A percentile compares a stretch with the other conserved stretches of the same genome.
These are phyloP conservation scores for Drosophila rhopaloa DNA, from an alignment of 1,140 invertebrate species.

Conservation along the genomic window DNA sequence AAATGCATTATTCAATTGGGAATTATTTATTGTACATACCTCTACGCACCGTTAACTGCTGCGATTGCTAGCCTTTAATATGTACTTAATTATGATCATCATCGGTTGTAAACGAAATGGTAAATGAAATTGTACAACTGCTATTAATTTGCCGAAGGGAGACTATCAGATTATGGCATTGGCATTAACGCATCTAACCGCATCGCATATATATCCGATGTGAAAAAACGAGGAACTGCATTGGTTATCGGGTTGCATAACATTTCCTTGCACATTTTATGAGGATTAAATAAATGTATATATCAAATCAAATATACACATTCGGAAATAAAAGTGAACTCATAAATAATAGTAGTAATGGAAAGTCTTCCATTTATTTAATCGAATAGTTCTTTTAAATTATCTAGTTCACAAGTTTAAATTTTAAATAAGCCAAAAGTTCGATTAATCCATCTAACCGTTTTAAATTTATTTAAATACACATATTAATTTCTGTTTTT, in stretches of 20 bases:
- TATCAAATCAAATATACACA: background rate
- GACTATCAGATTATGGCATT: slow-evolving; percentile 41
- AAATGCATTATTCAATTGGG: slow-evolving; percentile 74
- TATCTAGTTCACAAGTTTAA: too few species aligned
- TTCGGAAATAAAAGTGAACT: background rate
- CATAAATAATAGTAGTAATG: too few species aligned
- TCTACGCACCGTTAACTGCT: slow-evolving; percentile 66
- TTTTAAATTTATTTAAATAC: too few species aligned
- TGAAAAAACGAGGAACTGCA: slow-evolving; percentile 22
- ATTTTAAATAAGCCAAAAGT: too few species aligned
- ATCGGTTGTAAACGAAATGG: slow-evolving; percentile 35
- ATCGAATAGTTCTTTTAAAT: too few species aligned
- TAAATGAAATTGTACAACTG: slow-evolving; percentile 22
- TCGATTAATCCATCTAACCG: too few species aligned
- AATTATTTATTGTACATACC: slow-evolving; percentile 28
- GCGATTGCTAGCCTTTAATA: slow-evolving; percentile 16
- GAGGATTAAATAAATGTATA: background rate
- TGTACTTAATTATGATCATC: slow-evolving; percentile 56
- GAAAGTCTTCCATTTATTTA: too few species aligned
- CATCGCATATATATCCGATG: background rate
- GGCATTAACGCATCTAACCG: slow-evolving; percentile 50
- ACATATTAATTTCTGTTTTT: too few species aligned
- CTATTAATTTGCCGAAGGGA: slow-evolving; percentile 25
- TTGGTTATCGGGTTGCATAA: slow-evolving; percentile 1
- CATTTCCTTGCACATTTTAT: slow-evolving; percentile 9